phyloP scores from a whole-genome alignment of 1,140 invertebrate species.

The Chironomus striatipennis region DNA sequence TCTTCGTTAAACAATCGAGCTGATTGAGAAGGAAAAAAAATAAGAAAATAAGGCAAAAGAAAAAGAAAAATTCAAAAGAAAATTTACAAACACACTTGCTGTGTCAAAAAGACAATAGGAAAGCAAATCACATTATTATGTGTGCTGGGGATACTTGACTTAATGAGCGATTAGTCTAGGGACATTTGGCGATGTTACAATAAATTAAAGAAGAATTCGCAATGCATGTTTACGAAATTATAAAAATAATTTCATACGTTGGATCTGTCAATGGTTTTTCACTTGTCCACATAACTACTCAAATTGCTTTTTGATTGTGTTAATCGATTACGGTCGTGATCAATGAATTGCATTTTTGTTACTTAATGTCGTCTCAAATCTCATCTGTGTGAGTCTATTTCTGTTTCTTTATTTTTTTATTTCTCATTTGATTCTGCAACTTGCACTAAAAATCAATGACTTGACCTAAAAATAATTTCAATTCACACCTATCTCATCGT shows the following conservation, averaged over 20 bases:
- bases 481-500: too few species aligned
- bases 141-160: neutral
- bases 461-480: too few species aligned
- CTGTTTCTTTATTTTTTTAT: too few species aligned
- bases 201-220: neutral
- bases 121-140: neutral
- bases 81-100: neutral
- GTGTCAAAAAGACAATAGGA: neutral
- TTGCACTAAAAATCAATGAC: too few species aligned
- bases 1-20: neutral
- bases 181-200: neutral
- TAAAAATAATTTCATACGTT: neutral
- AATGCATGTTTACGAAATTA: neutral
- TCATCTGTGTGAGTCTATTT: too few species aligned
- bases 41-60: neutral
- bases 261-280: too few species aligned
- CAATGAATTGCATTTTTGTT: too few species aligned
- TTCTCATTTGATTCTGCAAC: too few species aligned
- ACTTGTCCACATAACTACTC: too few species aligned
- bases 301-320: too few species aligned
- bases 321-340: too few species aligned
- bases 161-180: conserved; percentile 22
- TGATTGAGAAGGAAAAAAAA: neutral
- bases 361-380: too few species aligned
- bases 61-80: conserved; percentile 3